Conservation (phyloP, 2,113 vertebrate genomes). For the Poeciliopsis turrubarensis region DNA sequence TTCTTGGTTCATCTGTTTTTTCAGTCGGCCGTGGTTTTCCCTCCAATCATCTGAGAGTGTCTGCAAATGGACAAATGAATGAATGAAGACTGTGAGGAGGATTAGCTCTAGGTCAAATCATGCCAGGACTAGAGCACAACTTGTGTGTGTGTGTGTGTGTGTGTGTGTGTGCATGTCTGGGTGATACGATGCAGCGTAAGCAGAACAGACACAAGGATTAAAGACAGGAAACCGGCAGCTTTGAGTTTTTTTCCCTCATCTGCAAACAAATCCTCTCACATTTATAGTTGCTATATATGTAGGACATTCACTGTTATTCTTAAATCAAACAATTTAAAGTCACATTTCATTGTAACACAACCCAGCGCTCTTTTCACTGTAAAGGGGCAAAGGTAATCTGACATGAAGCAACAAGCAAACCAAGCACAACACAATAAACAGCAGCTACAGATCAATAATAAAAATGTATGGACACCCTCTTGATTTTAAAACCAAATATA, state of each 20-base stretch:
- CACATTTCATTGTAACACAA: neutral
- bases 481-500: neutral
- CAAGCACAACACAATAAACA: conserved; percentile 22
- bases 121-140: conserved; percentile 21
- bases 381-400: conserved; percentile 2
- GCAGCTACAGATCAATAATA: conserved; percentile 7
- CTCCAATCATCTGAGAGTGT: conserved; percentile 1
- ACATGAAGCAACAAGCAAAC: conserved; percentile 32
- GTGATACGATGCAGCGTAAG: conserved; percentile 39
- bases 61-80: conserved; percentile 32
- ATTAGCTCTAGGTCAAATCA: conserved; percentile 42
- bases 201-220: conserved; percentile 53
- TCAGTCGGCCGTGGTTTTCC: neutral
- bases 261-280: conserved; percentile 19
- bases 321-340: neutral
- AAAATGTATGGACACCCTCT: neutral
- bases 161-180: conserved; percentile 15
- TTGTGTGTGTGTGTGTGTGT: conserved; percentile 2
- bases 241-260: conserved; percentile 29
- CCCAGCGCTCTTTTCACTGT: neutral
- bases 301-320: neutral
- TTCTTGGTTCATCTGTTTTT: neutral
- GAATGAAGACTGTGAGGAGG: conserved; percentile 35
- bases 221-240: conserved; percentile 57
- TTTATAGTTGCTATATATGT: neutral